Evolutionary conservation across 2,797 vertebrate species (phyloP).

Genomic region (Scolopax rusticola): DNA sequence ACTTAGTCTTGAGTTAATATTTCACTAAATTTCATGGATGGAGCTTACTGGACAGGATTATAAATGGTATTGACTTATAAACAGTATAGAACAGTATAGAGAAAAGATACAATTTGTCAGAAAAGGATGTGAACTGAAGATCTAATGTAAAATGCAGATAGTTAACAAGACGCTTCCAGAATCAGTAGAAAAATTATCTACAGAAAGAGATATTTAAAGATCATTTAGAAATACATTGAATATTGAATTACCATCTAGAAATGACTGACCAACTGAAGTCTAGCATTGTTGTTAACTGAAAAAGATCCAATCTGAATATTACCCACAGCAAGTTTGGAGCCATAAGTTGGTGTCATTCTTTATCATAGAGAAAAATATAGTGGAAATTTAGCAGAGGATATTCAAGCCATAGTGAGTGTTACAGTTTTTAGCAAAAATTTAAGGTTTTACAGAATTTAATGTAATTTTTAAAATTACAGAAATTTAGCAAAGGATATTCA

Average conservation of each 20-base stretch:
- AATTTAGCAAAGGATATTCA: background rate
- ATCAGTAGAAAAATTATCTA: background rate
- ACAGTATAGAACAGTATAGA: background rate
- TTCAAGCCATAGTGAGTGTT: background rate
- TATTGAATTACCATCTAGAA: background rate
- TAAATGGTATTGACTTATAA: background rate
- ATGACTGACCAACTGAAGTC: background rate
- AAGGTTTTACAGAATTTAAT: too few species aligned
- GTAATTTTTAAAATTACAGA: background rate
- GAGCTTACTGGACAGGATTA: background rate
- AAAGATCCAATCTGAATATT: background rate
- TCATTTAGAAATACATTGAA: background rate
- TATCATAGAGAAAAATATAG: background rate
- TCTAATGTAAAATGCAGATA: background rate
- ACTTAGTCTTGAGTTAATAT: background rate
- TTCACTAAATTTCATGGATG: background rate
- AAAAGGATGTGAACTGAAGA: background rate
- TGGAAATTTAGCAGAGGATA: background rate
- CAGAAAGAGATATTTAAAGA: background rate
- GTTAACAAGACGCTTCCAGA: background rate
- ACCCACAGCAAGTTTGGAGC: background rate
- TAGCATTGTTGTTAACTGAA: background rate
- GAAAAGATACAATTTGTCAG: background rate
- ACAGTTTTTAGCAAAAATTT: background rate
- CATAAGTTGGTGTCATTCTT: background rate